Evolutionary conservation across 2,797 vertebrate genomes (phyloP).

Genomic region (Dallia pectoralis): DNA sequence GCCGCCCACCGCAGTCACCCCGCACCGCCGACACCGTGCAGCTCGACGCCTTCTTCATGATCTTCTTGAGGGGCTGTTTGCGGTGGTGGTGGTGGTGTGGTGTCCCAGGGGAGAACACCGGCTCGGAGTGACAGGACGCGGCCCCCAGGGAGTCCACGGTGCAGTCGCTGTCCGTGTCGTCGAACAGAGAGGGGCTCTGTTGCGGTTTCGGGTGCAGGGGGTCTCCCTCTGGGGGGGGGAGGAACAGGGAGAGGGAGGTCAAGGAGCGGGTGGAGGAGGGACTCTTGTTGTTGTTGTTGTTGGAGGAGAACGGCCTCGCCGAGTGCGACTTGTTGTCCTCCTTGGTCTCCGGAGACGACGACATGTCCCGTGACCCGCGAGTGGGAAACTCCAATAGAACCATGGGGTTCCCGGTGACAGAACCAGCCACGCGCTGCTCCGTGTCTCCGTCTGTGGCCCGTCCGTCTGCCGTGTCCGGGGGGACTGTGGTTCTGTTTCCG

Average conservation of each 20-base stretch:
- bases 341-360: constrained; percentile 52
- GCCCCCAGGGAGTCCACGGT: constrained; percentile 66
- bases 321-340: constrained; percentile 60
- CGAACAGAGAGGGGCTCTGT: constrained; percentile 63
- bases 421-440: constrained; percentile 14
- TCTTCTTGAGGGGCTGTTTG: constrained; percentile 83
- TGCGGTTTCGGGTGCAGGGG: constrained; percentile 38
- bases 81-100: constrained; percentile 71
- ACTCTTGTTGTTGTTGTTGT: background rate
- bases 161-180: constrained; percentile 79
- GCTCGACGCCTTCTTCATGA: constrained; percentile 83
- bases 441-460: background rate
- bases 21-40: constrained; percentile 56
- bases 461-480: constrained; percentile 31
- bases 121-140: constrained; percentile 74
- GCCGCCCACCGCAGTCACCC: constrained; percentile 46
- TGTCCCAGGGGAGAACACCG: constrained; percentile 50
- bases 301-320: constrained; percentile 45
- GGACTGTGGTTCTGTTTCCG: background rate
- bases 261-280: constrained; percentile 30
- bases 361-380: background rate
- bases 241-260: constrained; percentile 59
- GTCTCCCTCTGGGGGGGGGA: constrained; percentile 56
- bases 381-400: constrained; percentile 35
- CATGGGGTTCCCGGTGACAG: constrained; percentile 27